Evolutionary conservation across 2,888 invertebrate genomes (phyloP).

Genomic region (Lamellibrachia columna): DNA sequence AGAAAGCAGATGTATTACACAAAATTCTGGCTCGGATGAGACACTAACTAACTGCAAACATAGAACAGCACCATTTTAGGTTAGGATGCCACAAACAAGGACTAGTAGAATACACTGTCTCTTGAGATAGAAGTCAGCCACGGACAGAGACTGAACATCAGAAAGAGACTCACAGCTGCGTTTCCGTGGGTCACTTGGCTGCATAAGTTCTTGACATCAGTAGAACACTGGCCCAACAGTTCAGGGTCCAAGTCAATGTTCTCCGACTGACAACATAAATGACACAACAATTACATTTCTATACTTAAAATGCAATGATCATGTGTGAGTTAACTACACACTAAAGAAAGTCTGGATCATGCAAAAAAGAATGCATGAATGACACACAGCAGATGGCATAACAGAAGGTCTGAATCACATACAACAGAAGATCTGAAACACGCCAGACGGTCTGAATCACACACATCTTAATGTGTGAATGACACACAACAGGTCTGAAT

Average conservation of each 20-base stretch:
- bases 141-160: neutral
- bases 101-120: too few species aligned
- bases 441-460: neutral
- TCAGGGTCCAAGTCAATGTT: conserved; percentile 76
- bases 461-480: neutral
- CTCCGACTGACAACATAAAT: conserved; percentile 75
- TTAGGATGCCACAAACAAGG: too few species aligned
- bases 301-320: neutral
- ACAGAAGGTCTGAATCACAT: neutral
- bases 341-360: neutral
- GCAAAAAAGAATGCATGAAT: neutral
- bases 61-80: too few species aligned
- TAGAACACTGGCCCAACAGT: conserved; percentile 53
- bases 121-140: neutral
- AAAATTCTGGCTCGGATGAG: neutral
- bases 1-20: neutral
- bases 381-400: neutral
- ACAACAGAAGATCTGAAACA: neutral
- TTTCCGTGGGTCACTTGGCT: conserved; percentile 51
- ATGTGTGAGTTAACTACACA: neutral
- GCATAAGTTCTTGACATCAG: conserved; percentile 55
- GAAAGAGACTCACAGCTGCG: conserved; percentile 53
- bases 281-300: neutral
- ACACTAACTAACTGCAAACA: too few species aligned
- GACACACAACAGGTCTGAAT: neutral